Base-by-base conservation (phyloP, 2,888 invertebrate species). In the Parnassius mnemosyne region DNA sequence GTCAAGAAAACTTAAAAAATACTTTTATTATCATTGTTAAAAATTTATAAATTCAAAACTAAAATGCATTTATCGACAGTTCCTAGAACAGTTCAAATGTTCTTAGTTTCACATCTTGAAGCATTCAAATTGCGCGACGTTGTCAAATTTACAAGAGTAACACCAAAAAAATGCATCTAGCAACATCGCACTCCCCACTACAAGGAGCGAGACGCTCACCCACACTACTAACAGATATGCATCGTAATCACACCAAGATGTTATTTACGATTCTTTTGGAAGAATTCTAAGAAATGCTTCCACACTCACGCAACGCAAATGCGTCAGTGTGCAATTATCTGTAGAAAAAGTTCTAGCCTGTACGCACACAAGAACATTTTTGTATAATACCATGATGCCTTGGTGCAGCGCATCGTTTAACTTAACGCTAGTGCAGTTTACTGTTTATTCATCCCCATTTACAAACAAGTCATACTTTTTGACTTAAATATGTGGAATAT, bases 141-240 rank as follows among this genome's bases (percentile, higher is more conserved):
- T 89, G 89, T 88, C 88, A 86, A 86, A 80, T 88, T 82, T 83
- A 86, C 87, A 71, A 71, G 71, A 74, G 75, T 74, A 76, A 77
- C 79, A 74, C 75, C 75, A 84, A 86, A 86, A 81, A 85, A 83
- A 83, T 77, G 80, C 83, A 85, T 83, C 84, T 82, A 84, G 84
- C 86, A 87, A 85, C 87, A 84, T 78, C 85, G 87, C 87, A 82
- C 78, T 76, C 79, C 77, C 71, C 66, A 68, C 60, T 52, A 66
- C 54, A 34, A 56, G 9, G 54, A 60, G n/a, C 34, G 62, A 63
- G 68, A 60, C 70, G 69, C 67, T 71, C 69, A 64, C 16, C 20
- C 64, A 67, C 68, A 65, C 49, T 25, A 13, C 10, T 10, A 50
- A 42, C 57, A 60, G 61, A 57, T 65, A 54, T 60, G 59, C 61